Evolutionary conservation across 1,140 invertebrate genomes (phyloP), one percentile per base, ranked within the genome.

Genomic region (Cyclina sinensis): DNA sequence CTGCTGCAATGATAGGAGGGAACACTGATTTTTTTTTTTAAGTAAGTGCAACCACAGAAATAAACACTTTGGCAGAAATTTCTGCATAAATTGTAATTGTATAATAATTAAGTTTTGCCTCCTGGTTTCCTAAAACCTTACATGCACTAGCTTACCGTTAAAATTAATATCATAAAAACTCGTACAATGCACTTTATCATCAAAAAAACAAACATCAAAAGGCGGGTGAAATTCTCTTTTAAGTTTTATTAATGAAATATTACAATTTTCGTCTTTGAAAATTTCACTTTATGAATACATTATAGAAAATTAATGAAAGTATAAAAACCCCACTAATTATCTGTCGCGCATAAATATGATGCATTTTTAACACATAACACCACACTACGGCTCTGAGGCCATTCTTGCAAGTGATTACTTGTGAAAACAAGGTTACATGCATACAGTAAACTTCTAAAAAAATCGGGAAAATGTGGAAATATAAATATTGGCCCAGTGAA

Each of bases 171-270:
- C 32, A 37, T 70, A 70, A 70, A 70, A 70, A 37, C 65, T 70
- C 24, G 35, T 70, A 70, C 65, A 70, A 70, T 70, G 65, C 65
- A 70, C 35, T 70, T 70, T 70, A 70, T 70, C 65, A 37, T 70
- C 12, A 70, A 70, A 70, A n/a, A 70, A 70, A 70, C 65, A 70
- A 35, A 70, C 65, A 70, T 70, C 65, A 70, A 70, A 70, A 70
- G 65, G 35, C 65, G 32, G 32, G 16, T 27, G 35, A 37, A 18
- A 37, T 35, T 70, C 32, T 70, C 32, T 11, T 70, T 39, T 70
- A 35, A 35, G 65, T 70, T 70, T 70, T 70, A 70, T 70, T 70
- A 37, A 70, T 70, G 65, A 70, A 70, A 70, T 70, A 70, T 70
- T 70, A 32, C 65, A 70, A 18, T 70, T 57, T 70, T 70, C 65